These are phyloP conservation scores for Hypena proboscidalis DNA, from an alignment of 2,888 invertebrate genomes.

Conservation along the genomic window DNA sequence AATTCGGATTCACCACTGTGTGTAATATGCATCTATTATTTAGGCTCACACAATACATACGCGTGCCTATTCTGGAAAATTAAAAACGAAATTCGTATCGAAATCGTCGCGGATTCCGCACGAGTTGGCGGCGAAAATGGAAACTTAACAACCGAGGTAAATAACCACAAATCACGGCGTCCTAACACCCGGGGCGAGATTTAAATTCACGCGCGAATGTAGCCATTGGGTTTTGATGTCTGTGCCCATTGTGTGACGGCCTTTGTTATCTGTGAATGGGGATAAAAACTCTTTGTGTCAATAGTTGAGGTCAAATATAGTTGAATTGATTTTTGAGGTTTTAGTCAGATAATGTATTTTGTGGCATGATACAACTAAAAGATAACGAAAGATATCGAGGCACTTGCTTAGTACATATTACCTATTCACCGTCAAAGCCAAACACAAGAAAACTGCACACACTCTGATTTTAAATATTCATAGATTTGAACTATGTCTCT, in stretches of 20 bases:
- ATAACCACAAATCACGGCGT: conserved; percentile 84
- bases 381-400: no score
- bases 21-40: conserved; percentile 50
- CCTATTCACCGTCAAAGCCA: no score
- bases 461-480: no score
- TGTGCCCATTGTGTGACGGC: conserved; percentile 42
- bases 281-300: no score
- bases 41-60: conserved; percentile 46
- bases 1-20: conserved; percentile 42
- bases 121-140: conserved; percentile 75
- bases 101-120: conserved; percentile 77
- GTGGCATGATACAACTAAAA: no score
- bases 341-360: no score
- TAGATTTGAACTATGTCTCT: no score
- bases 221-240: conserved; percentile 52
- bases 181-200: conserved; percentile 81
- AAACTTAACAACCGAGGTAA: conserved; percentile 82
- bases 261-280: neutral
- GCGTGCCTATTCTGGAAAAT: conserved; percentile 72
- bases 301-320: no score
- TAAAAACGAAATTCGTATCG: conserved; percentile 78
- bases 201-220: conserved; percentile 79
- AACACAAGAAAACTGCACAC: no score
- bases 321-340: no score
- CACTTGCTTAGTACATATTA: no score